Conservation (phyloP, 2,888 invertebrate species). For the Lacanobia wlatinum region DNA sequence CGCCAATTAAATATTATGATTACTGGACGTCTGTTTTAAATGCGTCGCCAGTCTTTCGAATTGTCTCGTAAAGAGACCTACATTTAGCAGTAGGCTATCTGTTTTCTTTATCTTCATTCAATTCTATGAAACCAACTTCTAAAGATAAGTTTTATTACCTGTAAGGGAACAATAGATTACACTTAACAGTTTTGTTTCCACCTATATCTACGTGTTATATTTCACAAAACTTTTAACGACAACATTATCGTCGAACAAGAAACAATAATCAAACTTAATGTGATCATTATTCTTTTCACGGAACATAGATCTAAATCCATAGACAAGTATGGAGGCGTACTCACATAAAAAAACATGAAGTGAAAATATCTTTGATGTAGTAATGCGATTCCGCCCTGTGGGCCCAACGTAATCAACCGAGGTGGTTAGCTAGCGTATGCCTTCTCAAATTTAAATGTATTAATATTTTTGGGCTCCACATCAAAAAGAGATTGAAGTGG, state of each 20-base stretch:
- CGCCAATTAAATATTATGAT: not conserved
- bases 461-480: conserved; percentile 63
- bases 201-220: conserved; percentile 3
- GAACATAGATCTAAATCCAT: conserved; percentile 13
- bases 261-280: conserved; percentile 22
- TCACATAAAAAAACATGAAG: conserved; percentile 42
- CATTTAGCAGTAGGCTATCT: not conserved
- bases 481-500: conserved; percentile 64
- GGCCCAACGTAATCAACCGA: conserved; percentile 50
- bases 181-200: not conserved
- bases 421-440: conserved; percentile 56
- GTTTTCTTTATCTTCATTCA: not conserved
- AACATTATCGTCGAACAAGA: conserved; percentile 32
- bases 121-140: conserved; percentile 2
- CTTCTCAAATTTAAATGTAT: conserved; percentile 65
- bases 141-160: not conserved
- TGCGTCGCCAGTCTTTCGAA: not conserved
- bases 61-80: not conserved
- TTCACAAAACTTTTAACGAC: conserved; percentile 28
- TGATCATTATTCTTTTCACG: conserved; percentile 22
- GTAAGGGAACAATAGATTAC: not conserved
- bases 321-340: conserved; percentile 37
- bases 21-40: not conserved
- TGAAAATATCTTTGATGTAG: conserved; percentile 50
- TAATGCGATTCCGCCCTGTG: conserved; percentile 57